phyloP scores from a whole-genome alignment of 2,888 invertebrate species.

The Acrocyrtus sp. region DNA sequence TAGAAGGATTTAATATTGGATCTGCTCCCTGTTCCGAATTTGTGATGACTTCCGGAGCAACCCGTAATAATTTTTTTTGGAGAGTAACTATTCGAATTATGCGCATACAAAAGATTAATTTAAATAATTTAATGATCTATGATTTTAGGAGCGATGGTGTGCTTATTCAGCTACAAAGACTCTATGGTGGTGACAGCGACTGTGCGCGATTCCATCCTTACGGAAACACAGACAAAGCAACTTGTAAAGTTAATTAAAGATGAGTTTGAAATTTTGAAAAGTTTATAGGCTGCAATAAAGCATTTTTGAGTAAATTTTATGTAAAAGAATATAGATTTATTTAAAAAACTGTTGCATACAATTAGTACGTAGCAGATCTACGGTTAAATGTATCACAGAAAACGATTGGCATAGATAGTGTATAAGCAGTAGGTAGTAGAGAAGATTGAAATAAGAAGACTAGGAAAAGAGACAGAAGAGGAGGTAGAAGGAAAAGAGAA shows the following conservation, averaged over 20 bases:
- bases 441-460: no score
- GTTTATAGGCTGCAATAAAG: no score
- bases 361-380: no score
- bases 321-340: no score
- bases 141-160: constrained; percentile 18
- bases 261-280: constrained; percentile 19
- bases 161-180: constrained; percentile 34
- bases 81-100: neutral
- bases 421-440: no score
- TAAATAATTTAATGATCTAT: neutral
- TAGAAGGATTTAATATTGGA: constrained; percentile 30
- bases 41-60: constrained; percentile 26
- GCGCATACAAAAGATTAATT: no score
- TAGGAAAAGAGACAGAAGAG: no score
- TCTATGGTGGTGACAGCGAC: constrained; percentile 20
- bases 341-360: no score
- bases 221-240: constrained; percentile 15
- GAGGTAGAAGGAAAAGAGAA: no score
- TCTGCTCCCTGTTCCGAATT: constrained; percentile 10
- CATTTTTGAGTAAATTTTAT: no score
- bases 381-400: no score
- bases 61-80: constrained; percentile 4
- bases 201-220: constrained; percentile 11
- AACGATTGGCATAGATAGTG: no score
- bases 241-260: constrained; percentile 23